Evolutionary conservation across 37 sponge, comb jelly and placozoan genomes (phyloP).

Genomic region (Axinella damicornis): DNA sequence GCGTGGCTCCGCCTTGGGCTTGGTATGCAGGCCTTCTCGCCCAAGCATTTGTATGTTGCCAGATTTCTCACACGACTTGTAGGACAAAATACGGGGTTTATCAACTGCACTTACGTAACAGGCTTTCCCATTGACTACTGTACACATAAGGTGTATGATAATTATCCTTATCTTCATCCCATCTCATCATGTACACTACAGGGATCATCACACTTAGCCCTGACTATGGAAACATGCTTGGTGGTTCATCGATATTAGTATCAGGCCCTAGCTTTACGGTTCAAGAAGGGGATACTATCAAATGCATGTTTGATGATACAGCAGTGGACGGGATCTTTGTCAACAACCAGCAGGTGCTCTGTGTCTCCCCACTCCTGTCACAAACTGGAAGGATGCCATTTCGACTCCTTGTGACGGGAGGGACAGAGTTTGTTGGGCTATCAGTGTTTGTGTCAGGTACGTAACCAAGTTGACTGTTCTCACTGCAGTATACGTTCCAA

Average conservation of each 20-base stretch:
- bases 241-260: constrained; percentile 19
- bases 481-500: too few relatives aligned
- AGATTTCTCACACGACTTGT: too few relatives aligned
- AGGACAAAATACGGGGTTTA: too few relatives aligned
- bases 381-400: constrained; percentile 25
- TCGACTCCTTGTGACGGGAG: background rate
- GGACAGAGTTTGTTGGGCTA: background rate
- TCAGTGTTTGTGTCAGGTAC: constrained; percentile 29
- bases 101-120: too few relatives aligned
- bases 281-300: background rate
- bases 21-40: too few relatives aligned
- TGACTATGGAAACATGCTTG: constrained; percentile 25
- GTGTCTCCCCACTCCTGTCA: constrained; percentile 16
- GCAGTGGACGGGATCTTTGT: constrained; percentile 23
- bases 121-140: too few relatives aligned
- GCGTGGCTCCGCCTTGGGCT: too few relatives aligned
- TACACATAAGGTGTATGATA: too few relatives aligned
- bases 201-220: constrained; percentile 24
- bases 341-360: background rate
- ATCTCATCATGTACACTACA: background rate
- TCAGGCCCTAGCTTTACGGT: background rate
- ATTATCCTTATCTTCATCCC: too few relatives aligned
- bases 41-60: too few relatives aligned
- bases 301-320: constrained; percentile 19
- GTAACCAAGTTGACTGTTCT: too few relatives aligned